phyloP scores from a whole-genome alignment of 2,888 invertebrate genomes.

The Amiota minor region DNA sequence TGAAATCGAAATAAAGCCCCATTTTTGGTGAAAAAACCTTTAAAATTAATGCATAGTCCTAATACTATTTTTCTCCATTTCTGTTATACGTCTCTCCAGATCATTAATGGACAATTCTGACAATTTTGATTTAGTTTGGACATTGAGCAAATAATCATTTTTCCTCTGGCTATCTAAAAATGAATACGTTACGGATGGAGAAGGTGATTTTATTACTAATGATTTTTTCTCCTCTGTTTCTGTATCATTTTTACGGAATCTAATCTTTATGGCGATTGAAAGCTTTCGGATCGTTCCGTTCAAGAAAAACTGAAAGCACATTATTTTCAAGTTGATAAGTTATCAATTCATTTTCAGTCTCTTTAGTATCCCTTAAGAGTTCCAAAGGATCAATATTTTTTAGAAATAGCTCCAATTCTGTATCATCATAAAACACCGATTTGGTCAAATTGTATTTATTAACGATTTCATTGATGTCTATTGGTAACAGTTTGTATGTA shows the following conservation, averaged over 20 bases:
- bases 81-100: slow-evolving; percentile 57
- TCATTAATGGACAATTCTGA: slow-evolving; percentile 66
- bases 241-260: slow-evolving; percentile 12
- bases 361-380: slow-evolving; percentile 57
- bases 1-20: too few species aligned
- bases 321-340: slow-evolving; percentile 65
- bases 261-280: slow-evolving; percentile 61
- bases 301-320: slow-evolving; percentile 65
- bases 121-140: slow-evolving; percentile 66
- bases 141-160: slow-evolving; percentile 52
- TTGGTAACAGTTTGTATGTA: too few species aligned
- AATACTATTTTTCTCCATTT: slow-evolving; percentile 59
- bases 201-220: too few species aligned
- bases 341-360: slow-evolving; percentile 59
- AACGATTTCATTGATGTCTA: too few species aligned
- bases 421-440: too few species aligned
- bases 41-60: too few species aligned
- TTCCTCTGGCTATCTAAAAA: too few species aligned
- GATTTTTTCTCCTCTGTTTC: too few species aligned
- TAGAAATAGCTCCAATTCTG: slow-evolving; percentile 46
- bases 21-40: too few species aligned
- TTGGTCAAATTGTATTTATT: too few species aligned
- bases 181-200: too few species aligned
- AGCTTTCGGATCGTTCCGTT: slow-evolving; percentile 69
- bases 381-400: slow-evolving; percentile 58